Base-by-base conservation (phyloP, 2,888 invertebrate species). In the Celastrina argiolus region DNA sequence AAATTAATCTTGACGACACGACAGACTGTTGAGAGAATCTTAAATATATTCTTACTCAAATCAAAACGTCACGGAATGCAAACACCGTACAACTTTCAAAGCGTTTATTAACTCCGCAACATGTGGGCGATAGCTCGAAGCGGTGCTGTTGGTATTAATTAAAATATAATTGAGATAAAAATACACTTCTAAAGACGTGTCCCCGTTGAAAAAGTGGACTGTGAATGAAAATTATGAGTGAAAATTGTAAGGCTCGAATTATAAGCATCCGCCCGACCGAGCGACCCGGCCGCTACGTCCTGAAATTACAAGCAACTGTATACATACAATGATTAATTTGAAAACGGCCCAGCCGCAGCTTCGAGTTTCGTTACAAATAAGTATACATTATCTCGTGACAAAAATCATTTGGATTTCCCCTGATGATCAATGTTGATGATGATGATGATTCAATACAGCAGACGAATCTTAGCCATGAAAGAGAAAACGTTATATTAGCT, bases 21-120 rank as follows among this genome's bases (percentile, higher is more conserved):
- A 45, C 12, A 51, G 2, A n/a, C 14, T 28, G 5, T 56, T 16
- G 6, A 16, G 31, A 58, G 16, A 61, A 36, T 12, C 34, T 8
- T 4, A 58, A 58, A 58, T 31, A 28, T 3, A 31, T 58, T 36
- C 12, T 36, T 59, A 39, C 22, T 61, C 36, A 61, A 61, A 36
- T 61, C 39, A 14, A 16, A 39, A 39, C 12, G 61, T 59, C 31
- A 34, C 36, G 1, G 39, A 36, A 34, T 1, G 61, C 12, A 36
- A 39, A 61, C 39, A 36, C 31, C 61, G 39, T 61, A 36, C 59
- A 34, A 59, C 12, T 59, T 59, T 59, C 59, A 59, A 59, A 36
- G 59, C 36, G 36, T 36, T 59, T 34, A 59, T 59, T 34, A 59
- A 59, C 59, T 59, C 16, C 51, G 10, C 18, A n/a, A 36, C 16